Conservation (phyloP, 2,113 vertebrate genomes). For the Stictonetta naevosa region DNA sequence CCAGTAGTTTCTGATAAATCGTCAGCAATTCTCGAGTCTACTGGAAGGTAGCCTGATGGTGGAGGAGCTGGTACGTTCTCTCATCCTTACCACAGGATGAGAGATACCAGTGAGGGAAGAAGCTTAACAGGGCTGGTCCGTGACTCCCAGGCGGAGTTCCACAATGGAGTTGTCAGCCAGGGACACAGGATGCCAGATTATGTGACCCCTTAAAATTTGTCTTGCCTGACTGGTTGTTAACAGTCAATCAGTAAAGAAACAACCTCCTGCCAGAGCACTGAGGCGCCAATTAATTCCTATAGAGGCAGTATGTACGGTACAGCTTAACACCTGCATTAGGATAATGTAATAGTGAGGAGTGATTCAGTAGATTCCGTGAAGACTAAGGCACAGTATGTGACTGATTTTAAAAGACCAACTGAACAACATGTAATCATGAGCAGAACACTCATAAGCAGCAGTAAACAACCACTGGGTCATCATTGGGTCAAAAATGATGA, state of each 20-base stretch:
- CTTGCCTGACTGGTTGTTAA: conserved; percentile 60
- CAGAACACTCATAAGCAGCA: not conserved
- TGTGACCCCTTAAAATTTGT: conserved; percentile 56
- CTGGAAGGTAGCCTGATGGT: not conserved
- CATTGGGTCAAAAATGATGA: not conserved
- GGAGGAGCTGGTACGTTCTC: not conserved
- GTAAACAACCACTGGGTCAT: not conserved
- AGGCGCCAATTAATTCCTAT: not conserved
- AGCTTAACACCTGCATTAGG: conserved; percentile 15
- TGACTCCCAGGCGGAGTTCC: not conserved
- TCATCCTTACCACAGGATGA: fast-evolving
- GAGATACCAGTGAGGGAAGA: conserved; percentile 14
- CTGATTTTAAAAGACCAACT: not conserved
- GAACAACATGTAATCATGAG: not conserved
- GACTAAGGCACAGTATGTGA: not conserved
- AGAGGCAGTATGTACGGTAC: not conserved
- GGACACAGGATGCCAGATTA: conserved; percentile 2
- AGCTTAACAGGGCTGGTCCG: not conserved
- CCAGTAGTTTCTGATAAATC: not conserved
- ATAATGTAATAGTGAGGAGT: not conserved
- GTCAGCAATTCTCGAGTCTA: not conserved
- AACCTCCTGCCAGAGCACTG: not conserved
- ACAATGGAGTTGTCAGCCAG: conserved; percentile 60
- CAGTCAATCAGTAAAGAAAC: conserved; percentile 53
- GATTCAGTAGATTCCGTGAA: no score